Evolutionary conservation across 2,888 invertebrate species (phyloP), one percentile per base, ranked within the genome.

Genomic region (Congeria kusceri): DNA sequence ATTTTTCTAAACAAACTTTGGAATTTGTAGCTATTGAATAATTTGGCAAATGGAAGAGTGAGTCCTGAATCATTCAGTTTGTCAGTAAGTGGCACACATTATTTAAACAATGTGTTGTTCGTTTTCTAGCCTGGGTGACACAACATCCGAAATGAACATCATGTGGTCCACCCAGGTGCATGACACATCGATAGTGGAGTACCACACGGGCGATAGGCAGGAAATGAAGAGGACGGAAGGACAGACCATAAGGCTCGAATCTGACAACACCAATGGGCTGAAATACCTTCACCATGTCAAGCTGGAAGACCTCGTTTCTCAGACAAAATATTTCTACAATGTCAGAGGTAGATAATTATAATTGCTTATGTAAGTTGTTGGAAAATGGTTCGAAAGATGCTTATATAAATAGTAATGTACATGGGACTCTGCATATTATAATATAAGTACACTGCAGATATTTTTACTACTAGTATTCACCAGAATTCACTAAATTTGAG

Each of bases 151-250:
- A 49, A 83, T 90, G 7, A 78, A 83, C 7, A 68, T 91, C 1
- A 82, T 90, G 80, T 91, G 91, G 90, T 87, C 89, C 4, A 87
- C 90, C 7, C 61, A 39, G 56, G 47, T 58, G 2, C 73, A 82
- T 63, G 88, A 86, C 49, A 65, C 79, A 20, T 85, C 87, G 27
- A 63, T 77, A 53, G 87, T 89, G 0, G 86, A 89, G 57, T 87
- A 87, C 65, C 85, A 86, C 39, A 83, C 77, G 28, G 85, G 80
- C 23, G 76, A 84, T 39, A 62, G 74, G 32, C 78, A 74, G 46
- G 68, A 79, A 13, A 47, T 82, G 1, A 75, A 77, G 62, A 78
- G 65, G 58, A 76, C 71, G 13, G 57, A 72, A 46, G 86, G 86
- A 4, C 79, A 86, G 44, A 86, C 83, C 18, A 76, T 84, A 7